phyloP scores from a whole-genome alignment of 2,797 vertebrate genomes.

The Oreortyx pictus region DNA sequence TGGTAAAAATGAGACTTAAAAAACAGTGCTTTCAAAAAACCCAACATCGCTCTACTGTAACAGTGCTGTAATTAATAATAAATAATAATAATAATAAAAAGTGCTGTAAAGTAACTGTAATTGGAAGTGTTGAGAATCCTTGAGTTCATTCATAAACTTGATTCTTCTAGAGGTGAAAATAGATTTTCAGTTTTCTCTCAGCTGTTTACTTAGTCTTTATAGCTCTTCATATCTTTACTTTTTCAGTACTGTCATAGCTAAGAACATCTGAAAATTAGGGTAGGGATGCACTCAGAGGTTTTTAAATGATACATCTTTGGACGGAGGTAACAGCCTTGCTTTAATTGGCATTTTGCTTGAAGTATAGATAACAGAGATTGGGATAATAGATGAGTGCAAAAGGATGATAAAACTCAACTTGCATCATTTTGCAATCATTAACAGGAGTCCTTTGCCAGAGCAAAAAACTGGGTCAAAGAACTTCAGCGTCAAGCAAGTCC shows the following conservation, averaged over 20 bases:
- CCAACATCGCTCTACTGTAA: not conserved
- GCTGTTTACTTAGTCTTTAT: not conserved
- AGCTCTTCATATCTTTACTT: not conserved
- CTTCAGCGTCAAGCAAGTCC: slow-evolving; percentile 99
- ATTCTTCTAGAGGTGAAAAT: not conserved
- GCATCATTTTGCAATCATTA: slow-evolving; percentile 74
- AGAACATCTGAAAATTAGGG: not conserved
- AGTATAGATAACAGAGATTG: slow-evolving; percentile 17
- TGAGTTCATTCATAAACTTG: not conserved
- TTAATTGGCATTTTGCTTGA: not conserved
- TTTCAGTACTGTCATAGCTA: not conserved
- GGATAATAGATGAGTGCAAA: slow-evolving; percentile 6
- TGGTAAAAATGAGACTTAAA: not conserved
- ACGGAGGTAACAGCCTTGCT: not conserved
- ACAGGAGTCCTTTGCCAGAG: slow-evolving; percentile 98
- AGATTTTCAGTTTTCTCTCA: not conserved
- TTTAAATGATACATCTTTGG: not conserved
- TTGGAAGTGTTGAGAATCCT: not conserved
- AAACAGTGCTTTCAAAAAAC: not conserved
- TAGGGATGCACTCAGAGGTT: not conserved
- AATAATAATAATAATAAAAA: too few relatives aligned
- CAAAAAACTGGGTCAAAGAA: slow-evolving; percentile 99
- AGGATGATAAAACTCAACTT: slow-evolving; percentile 54
- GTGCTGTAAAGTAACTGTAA: too few relatives aligned
- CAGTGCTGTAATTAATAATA: too few relatives aligned